phyloP scores from a whole-genome alignment of 2,888 invertebrate genomes.

The Formica aserva region DNA sequence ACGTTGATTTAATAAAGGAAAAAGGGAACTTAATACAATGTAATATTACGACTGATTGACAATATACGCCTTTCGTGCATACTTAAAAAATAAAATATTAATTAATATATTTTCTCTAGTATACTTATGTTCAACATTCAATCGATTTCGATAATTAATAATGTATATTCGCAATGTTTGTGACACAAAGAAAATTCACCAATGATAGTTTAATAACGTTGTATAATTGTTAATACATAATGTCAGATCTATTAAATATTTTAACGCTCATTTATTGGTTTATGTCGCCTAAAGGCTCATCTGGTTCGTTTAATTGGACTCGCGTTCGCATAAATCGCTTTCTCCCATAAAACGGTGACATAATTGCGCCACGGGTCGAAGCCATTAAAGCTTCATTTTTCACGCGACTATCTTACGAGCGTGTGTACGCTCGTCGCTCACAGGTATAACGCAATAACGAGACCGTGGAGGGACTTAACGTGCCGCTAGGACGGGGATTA shows the following conservation, averaged over 20 bases:
- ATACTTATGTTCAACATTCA: neutral
- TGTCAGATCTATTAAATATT: slow-evolving; percentile 1
- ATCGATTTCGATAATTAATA: neutral
- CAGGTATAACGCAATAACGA: slow-evolving; percentile 41
- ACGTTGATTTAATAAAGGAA: neutral
- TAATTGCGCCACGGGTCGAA: slow-evolving; percentile 34
- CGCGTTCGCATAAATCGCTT: slow-evolving; percentile 22
- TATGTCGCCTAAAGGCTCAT: neutral
- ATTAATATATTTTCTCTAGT: neutral
- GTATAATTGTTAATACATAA: neutral
- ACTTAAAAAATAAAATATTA: too few relatives aligned
- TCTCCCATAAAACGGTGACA: neutral
- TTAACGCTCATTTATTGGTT: neutral
- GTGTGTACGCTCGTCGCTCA: neutral
- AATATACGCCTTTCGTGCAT: neutral
- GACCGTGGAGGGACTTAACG: slow-evolving; percentile 11
- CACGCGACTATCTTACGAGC: slow-evolving; percentile 16
- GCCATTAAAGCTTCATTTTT: slow-evolving; percentile 47
- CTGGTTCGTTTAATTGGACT: slow-evolving; percentile 22
- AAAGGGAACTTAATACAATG: neutral
- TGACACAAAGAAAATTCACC: neutral
- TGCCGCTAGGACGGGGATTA: neutral
- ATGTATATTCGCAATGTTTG: neutral
- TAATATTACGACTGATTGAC: neutral
- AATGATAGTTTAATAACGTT: slow-evolving; percentile 3